Evolutionary conservation across 2,797 vertebrate species (phyloP), one percentile per base, ranked within the genome.

Genomic region (Gymnodraco acuticeps): DNA sequence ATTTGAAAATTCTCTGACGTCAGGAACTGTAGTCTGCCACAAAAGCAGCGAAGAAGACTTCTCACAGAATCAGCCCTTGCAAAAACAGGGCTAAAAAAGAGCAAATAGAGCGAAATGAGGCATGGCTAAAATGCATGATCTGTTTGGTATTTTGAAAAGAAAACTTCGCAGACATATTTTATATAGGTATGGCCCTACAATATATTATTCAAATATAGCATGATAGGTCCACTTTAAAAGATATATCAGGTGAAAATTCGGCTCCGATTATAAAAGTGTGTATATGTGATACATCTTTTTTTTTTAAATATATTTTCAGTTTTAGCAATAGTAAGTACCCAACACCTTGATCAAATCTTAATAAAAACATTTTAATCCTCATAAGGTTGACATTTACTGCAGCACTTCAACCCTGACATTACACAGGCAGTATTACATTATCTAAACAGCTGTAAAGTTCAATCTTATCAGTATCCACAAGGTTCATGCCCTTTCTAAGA

Each of bases 381-480:
- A 48, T n/a, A 38, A 56, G 8, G 38, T 3, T 17, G 11, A 51
- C n/a, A 38, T 45, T 51, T 64, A 64, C 16, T 20, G 19, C 15
- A 27, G 3, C 10, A 48, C 47, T 63, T 42, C 23, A 60, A 43
- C 17, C 12, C 50, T 65, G 68, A 68, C 42, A 45, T 62, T 3
- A 38, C 27, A 67, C 17, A 17, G 52, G 14, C 20, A 71, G 13
- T 13, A 12, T 45, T 43, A 19, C 23, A 14, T 52, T 53, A 55
- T 41, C 20, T 46, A 9, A 5, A 42, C 12, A 13, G 17, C 27
- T 53, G 53, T 78, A 52, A 68, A 64, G 64, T 55, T 20, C 43
- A 58, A 63, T 38, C 33, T 68, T 60, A 76, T 77, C 64, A 48
- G 52, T 13, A 27, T 46, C 33, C 27, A 43, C 54, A 53, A 61